Percentiles rank a stretch among this genome's conserved stretches.
These are phyloP conservation scores for Malacoctenus gilli DNA, from an alignment of 2,797 vertebrate genomes.

Conservation along the genomic window DNA sequence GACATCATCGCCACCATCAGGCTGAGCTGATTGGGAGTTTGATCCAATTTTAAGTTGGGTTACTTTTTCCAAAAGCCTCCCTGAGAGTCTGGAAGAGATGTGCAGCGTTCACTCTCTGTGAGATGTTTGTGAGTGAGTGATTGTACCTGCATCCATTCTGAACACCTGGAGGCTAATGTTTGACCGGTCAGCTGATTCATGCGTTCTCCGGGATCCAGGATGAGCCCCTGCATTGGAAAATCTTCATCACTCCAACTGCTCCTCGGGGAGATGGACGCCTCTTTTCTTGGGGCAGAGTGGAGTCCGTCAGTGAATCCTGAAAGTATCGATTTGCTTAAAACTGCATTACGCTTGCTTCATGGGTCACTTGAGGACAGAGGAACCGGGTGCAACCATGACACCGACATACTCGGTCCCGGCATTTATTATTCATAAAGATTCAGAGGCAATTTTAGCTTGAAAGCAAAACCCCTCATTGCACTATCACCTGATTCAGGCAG, in stretches of 20 bases:
- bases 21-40: no score
- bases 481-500: no score
- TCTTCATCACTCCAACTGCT: background rate
- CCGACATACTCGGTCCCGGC: background rate
- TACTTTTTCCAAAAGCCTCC: slow-evolving; percentile 25
- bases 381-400: background rate
- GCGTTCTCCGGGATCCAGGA: background rate
- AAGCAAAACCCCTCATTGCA: no score
- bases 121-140: no score
- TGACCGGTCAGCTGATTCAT: slow-evolving; percentile 4
- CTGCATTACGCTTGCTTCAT: background rate
- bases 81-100: slow-evolving; percentile 10
- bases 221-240: background rate
- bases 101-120: no score
- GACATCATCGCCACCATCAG: background rate
- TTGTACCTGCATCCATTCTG: no score
- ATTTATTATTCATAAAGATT: background rate
- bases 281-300: background rate
- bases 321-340: background rate
- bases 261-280: background rate
- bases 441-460: background rate
- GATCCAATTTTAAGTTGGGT: slow-evolving; percentile 11
- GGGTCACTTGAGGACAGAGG: background rate
- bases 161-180: background rate
- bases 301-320: background rate